A percentile compares a stretch with the other conserved stretches of the same genome.
Evolutionary conservation across 2,888 invertebrate genomes (phyloP).

Genomic region (Lithosia quadra): DNA sequence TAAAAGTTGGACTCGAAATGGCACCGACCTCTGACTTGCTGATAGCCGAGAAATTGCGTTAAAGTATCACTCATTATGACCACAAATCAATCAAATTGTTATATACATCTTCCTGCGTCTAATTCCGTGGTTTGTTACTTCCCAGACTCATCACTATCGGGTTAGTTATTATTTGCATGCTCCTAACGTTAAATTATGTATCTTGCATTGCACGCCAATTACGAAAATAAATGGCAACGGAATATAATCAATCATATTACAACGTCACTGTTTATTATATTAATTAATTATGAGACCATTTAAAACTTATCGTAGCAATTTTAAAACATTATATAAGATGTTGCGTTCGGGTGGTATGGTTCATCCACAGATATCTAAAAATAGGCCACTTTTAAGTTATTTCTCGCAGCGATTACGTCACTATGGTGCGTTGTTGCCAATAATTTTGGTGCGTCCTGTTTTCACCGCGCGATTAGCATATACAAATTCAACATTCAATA

Average conservation of each 20-base stretch:
- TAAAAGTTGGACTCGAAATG: conserved; percentile 45
- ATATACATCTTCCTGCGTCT: conserved; percentile 45
- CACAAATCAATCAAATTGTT: conserved; percentile 42
- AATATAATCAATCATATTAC: conserved; percentile 30
- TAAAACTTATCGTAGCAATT: conserved; percentile 23
- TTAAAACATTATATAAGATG: conserved; percentile 35
- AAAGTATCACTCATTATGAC: conserved; percentile 37
- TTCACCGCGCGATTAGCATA: conserved; percentile 25
- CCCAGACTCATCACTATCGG: conserved; percentile 33
- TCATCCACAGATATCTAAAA: conserved; percentile 42
- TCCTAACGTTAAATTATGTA: conserved; percentile 41
- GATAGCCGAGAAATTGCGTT: conserved; percentile 41
- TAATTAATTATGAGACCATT: conserved; percentile 19
- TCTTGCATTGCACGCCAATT: conserved; percentile 27
- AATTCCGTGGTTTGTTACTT: conserved; percentile 29
- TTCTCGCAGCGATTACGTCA: conserved; percentile 48
- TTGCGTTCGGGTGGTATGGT: conserved; percentile 38
- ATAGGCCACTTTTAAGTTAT: conserved; percentile 50
- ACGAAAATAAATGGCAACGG: conserved; percentile 41
- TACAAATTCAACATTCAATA: conserved; percentile 26
- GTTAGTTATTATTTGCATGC: conserved; percentile 39
- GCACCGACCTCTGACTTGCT: conserved; percentile 30
- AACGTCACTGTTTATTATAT: conserved; percentile 16
- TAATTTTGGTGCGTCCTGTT: conserved; percentile 37
- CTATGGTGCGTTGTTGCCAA: conserved; percentile 40